Percentiles rank a stretch among this genome's conserved stretches.
phyloP scores from a whole-genome alignment of 2,888 invertebrate species.

The Ramazzottius varieornatus region DNA sequence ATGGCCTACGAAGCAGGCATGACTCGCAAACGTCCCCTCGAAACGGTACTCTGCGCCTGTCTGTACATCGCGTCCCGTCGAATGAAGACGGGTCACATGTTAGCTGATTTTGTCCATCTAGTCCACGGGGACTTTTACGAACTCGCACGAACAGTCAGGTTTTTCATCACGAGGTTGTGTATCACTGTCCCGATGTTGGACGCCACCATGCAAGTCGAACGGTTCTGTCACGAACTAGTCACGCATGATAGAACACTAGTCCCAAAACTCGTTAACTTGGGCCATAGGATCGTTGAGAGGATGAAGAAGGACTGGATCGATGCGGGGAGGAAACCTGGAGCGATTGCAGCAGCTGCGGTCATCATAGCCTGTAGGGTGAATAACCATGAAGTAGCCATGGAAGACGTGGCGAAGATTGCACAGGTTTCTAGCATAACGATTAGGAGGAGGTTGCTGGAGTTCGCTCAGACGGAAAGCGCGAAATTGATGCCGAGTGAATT shows the following conservation, averaged over 20 bases:
- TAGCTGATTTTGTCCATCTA: not conserved
- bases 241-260: not conserved
- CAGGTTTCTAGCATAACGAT: not conserved
- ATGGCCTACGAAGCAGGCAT: slow-evolving; percentile 2
- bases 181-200: not conserved
- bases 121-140: not conserved
- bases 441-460: not conserved
- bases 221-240: not conserved
- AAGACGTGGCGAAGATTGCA: not conserved
- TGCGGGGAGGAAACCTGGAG: not conserved
- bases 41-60: not conserved
- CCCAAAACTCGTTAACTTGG: not conserved
- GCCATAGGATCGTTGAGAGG: not conserved
- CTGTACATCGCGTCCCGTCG: not conserved
- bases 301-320: slow-evolving; percentile 2
- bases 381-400: not conserved
- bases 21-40: not conserved
- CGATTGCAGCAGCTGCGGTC: not conserved
- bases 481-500: not conserved
- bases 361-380: not conserved
- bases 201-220: not conserved
- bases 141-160: not conserved
- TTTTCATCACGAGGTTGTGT: not conserved
- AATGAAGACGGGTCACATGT: not conserved
- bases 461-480: not conserved